These are phyloP conservation scores for Conistra vaccinii DNA, from an alignment of 2,888 invertebrate species.

Conservation along the genomic window DNA sequence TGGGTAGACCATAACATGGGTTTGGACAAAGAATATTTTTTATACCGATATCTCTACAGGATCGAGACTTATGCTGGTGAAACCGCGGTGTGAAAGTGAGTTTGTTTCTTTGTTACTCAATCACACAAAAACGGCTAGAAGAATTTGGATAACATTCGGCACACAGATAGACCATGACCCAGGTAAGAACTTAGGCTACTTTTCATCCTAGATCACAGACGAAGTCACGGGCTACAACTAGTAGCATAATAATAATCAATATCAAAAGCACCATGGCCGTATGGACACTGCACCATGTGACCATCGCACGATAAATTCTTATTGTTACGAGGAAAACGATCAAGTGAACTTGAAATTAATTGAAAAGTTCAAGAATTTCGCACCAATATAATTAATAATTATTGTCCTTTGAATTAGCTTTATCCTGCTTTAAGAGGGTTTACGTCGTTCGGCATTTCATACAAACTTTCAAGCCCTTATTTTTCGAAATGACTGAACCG, in stretches of 20 bases:
- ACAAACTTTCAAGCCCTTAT: too few species aligned
- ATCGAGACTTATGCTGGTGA: too few species aligned
- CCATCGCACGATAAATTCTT: conserved; percentile 4
- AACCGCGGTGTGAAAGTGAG: too few species aligned
- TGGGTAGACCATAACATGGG: too few species aligned
- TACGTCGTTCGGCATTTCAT: too few species aligned
- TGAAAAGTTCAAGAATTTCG: background rate
- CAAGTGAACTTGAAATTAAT: conserved; percentile 10
- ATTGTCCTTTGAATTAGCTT: background rate
- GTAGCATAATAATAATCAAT: background rate
- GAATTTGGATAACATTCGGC: too few species aligned
- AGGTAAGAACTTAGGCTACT: background rate
- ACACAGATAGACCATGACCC: background rate
- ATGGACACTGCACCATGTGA: background rate
- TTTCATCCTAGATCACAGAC: background rate
- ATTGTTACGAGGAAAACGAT: conserved; percentile 3
- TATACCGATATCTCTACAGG: too few species aligned
- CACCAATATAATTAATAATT: background rate
- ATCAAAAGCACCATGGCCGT: background rate
- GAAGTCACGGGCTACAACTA: background rate
- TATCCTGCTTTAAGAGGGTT: too few species aligned
- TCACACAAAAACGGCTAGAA: background rate
- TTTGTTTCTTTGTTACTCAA: background rate
- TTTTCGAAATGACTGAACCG: too few species aligned
- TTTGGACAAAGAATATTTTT: too few species aligned